Percentiles rank a stretch among this genome's conserved stretches.
Conservation (phyloP, 2,888 invertebrate genomes). For the Cylloceria caligata region DNA sequence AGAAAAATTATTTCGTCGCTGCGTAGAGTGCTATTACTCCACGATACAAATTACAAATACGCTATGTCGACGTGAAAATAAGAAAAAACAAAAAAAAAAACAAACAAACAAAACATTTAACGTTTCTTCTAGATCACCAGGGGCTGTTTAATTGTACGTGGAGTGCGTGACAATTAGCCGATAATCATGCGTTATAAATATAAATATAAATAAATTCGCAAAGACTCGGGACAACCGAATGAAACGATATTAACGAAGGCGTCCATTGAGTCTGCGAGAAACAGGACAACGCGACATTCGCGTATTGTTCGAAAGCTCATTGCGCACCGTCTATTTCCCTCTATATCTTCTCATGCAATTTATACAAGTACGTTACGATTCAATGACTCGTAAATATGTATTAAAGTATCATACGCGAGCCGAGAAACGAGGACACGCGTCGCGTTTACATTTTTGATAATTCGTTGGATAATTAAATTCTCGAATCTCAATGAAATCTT, state of each 20-base stretch:
- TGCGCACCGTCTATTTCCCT: constrained; percentile 34
- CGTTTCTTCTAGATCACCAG: constrained; percentile 45
- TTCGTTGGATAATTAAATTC: constrained; percentile 65
- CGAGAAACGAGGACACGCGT: constrained; percentile 43
- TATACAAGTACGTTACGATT: constrained; percentile 52
- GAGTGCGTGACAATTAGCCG: constrained; percentile 40
- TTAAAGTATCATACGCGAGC: constrained; percentile 57
- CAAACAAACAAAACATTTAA: constrained; percentile 24
- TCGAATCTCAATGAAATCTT: constrained; percentile 62
- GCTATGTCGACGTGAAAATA: neutral
- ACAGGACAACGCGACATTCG: constrained; percentile 8
- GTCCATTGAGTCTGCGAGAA: neutral
- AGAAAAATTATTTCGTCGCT: constrained; percentile 40
- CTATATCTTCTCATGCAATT: constrained; percentile 43
- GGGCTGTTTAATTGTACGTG: constrained; percentile 41
- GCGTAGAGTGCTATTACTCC: constrained; percentile 32
- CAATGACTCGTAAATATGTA: constrained; percentile 50
- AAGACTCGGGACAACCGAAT: neutral
- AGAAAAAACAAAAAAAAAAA: neutral
- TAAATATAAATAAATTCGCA: constrained; percentile 15
- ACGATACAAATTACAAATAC: constrained; percentile 16
- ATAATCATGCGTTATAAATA: constrained; percentile 35
- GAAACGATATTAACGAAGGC: neutral
- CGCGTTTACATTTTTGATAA: constrained; percentile 68
- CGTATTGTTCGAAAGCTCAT: constrained; percentile 12